Percentiles rank a stretch among this genome's conserved stretches.
These are phyloP conservation scores for Hydrolagus affinis DNA, from an alignment of 2,113 vertebrate genomes.

Conservation along the genomic window DNA sequence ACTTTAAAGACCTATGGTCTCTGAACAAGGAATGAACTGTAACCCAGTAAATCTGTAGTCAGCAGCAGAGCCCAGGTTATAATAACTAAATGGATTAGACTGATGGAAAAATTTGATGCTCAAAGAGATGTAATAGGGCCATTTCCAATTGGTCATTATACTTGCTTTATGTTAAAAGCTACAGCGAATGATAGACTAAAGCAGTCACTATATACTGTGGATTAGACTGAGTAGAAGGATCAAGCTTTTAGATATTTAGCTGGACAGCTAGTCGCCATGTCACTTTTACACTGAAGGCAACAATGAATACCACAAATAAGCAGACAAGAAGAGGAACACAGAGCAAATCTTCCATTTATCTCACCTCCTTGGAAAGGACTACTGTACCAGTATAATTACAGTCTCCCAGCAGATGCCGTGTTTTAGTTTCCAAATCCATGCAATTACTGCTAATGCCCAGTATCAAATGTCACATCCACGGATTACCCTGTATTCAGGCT, in stretches of 20 bases:
- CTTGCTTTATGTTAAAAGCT: constrained; percentile 22
- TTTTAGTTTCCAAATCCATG: constrained; percentile 58
- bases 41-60: not conserved
- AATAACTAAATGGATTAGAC: constrained; percentile 19
- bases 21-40: not conserved
- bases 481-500: constrained; percentile 43
- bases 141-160: not conserved
- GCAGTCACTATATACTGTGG: not conserved
- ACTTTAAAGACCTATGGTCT: not conserved
- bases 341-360: constrained; percentile 40
- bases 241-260: constrained; percentile 9
- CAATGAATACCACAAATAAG: not conserved
- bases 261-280: not conserved
- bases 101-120: constrained; percentile 17
- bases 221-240: constrained; percentile 9
- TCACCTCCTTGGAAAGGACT: constrained; percentile 44
- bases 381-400: constrained; percentile 50
- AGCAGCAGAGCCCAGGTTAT: not conserved
- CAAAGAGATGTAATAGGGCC: not conserved
- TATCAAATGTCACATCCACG: constrained; percentile 51
- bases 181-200: not conserved
- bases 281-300: not conserved
- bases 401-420: constrained; percentile 48
- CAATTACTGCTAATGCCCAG: constrained; percentile 54
- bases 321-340: constrained; percentile 35